Evolutionary conservation across 2,888 invertebrate genomes (phyloP).

Genomic region (Sminthurinus aureus): DNA sequence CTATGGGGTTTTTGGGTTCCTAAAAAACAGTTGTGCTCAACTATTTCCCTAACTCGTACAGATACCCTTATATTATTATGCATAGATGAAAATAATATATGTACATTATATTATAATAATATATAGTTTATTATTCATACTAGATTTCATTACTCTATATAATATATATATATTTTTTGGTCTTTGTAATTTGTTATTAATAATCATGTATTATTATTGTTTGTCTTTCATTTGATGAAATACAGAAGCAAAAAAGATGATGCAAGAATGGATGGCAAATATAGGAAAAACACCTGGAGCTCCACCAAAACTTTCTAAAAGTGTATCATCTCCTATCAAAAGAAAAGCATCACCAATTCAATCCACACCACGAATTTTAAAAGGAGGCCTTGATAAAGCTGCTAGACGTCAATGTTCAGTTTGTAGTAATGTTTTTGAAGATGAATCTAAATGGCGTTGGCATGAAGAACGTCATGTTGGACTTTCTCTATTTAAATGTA

Average conservation of each 20-base stretch:
- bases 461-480: constrained; percentile 57
- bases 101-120: too few species aligned
- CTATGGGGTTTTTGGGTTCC: too few species aligned
- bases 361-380: not conserved
- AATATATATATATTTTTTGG: too few species aligned
- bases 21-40: too few species aligned
- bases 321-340: constrained; percentile 18
- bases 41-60: too few species aligned
- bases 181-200: too few species aligned
- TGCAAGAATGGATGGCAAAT: constrained; percentile 54
- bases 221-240: too few species aligned
- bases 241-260: constrained; percentile 45
- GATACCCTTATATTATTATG: too few species aligned
- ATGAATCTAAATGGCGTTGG: constrained; percentile 54
- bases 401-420: constrained; percentile 47
- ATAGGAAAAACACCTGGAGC: constrained; percentile 42
- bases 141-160: too few species aligned
- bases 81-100: too few species aligned
- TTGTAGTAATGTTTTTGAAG: constrained; percentile 50
- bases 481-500: constrained; percentile 56
- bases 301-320: constrained; percentile 27
- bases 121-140: too few species aligned
- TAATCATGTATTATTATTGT: not conserved
- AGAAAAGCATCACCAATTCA: not conserved
- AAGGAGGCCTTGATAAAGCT: constrained; percentile 22